These are phyloP conservation scores for Pomacea canaliculata DNA, from an alignment of 2,888 invertebrate genomes.

Conservation along the genomic window DNA sequence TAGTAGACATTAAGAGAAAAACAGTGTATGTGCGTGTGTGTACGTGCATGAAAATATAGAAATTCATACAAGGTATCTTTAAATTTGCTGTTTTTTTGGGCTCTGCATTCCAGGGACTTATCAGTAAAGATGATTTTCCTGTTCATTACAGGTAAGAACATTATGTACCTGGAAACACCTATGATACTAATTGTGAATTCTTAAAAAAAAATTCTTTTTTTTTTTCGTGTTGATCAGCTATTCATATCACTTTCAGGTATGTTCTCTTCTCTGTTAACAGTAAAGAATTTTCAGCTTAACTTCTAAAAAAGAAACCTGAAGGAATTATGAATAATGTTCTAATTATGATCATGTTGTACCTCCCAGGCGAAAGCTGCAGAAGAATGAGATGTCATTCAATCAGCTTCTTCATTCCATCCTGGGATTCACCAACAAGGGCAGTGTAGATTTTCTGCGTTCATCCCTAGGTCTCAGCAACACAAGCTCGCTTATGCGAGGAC, in stretches of 20 bases:
- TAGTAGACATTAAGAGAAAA: too few species aligned
- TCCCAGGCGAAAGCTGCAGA: slow-evolving; percentile 52
- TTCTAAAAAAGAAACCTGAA: too few species aligned
- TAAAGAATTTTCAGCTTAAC: too few species aligned
- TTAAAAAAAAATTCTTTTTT: not conserved
- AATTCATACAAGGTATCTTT: too few species aligned
- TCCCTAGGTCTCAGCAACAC: slow-evolving; percentile 21
- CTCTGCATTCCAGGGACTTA: slow-evolving; percentile 76
- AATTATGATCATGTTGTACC: too few species aligned
- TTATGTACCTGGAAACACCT: too few species aligned
- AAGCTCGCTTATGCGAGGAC: slow-evolving; percentile 73
- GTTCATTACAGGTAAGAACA: slow-evolving; percentile 63
- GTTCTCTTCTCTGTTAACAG: too few species aligned
- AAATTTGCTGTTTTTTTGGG: not conserved
- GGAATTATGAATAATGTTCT: too few species aligned
- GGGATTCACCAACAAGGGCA: slow-evolving; percentile 72
- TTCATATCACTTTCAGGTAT: too few species aligned
- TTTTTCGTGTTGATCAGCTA: too few species aligned
- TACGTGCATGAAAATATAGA: too few species aligned
- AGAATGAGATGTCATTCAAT: slow-evolving; percentile 53
- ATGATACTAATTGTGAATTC: not conserved
- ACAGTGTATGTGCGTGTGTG: too few species aligned
- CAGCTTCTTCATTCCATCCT: slow-evolving; percentile 65
- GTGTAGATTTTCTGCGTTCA: slow-evolving; percentile 70
- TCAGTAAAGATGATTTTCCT: slow-evolving; percentile 73